Evolutionary conservation across 2,888 invertebrate genomes (phyloP).

Genomic region (Drosophila colorata): DNA sequence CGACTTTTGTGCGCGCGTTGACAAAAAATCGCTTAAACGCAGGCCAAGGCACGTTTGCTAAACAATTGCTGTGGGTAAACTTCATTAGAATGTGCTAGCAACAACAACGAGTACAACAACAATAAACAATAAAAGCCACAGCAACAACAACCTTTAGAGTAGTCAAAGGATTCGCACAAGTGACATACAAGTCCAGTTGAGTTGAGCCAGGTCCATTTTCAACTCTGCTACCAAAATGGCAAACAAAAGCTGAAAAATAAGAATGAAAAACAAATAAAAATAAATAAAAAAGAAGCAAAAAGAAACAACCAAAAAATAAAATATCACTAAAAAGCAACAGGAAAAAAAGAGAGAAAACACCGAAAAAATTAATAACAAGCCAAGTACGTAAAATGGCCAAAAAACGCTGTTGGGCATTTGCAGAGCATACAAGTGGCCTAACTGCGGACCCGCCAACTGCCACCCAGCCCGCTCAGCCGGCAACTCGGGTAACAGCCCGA

Average conservation of each 20-base stretch:
- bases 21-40: conserved; percentile 79
- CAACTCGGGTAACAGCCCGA: conserved; percentile 44
- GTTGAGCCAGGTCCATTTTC: conserved; percentile 33
- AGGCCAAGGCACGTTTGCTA: conserved; percentile 84
- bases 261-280: not conserved
- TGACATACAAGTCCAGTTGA: conserved; percentile 63
- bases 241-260: conserved; percentile 34
- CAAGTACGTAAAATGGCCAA: conserved; percentile 66
- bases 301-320: not conserved
- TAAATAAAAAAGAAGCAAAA: too few species aligned
- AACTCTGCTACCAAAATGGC: conserved; percentile 24
- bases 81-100: conserved; percentile 79
- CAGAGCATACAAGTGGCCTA: conserved; percentile 47
- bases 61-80: conserved; percentile 84
- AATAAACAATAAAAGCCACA: conserved; percentile 16
- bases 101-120: conserved; percentile 44
- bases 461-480: conserved; percentile 1
- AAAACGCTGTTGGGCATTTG: conserved; percentile 71
- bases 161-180: conserved; percentile 56
- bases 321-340: not conserved
- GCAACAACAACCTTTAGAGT: not conserved
- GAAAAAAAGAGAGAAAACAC: not conserved
- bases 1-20: conserved; percentile 77
- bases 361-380: conserved; percentile 63
- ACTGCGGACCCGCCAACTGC: conserved; percentile 1